Conservation (phyloP, 2,113 vertebrate genomes). For the Sebastes schlegelii region DNA sequence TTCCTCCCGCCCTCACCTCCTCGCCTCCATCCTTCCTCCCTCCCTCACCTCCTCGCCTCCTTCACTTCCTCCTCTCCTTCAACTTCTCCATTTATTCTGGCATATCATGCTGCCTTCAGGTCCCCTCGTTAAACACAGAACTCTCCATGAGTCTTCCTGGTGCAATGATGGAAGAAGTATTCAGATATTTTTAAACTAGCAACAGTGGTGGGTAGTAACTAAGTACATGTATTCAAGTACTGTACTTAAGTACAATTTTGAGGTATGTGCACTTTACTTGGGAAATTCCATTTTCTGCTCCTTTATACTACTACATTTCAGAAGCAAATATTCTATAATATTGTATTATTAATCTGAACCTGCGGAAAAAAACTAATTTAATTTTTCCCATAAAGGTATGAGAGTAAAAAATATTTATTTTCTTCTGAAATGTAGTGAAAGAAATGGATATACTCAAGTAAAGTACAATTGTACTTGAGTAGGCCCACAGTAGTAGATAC, state of each 20-base stretch:
- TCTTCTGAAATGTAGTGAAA: background rate
- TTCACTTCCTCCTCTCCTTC: too few relatives aligned
- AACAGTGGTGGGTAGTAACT: background rate
- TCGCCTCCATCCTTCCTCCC: too few relatives aligned
- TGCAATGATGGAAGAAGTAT: background rate
- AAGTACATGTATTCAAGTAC: background rate
- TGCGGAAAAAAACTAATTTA: background rate
- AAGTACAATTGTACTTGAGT: background rate
- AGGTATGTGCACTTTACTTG: background rate
- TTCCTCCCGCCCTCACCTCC: too few relatives aligned
- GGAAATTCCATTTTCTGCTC: background rate
- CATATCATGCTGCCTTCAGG: background rate
- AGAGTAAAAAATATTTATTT: background rate
- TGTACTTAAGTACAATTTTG: background rate
- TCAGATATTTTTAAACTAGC: background rate
- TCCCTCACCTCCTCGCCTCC: too few relatives aligned
- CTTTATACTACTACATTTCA: background rate
- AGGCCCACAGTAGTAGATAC: background rate
- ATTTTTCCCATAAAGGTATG: background rate
- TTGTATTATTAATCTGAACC: background rate
- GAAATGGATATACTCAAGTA: background rate
- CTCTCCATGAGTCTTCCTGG: background rate
- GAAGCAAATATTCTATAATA: background rate
- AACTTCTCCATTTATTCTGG: too few relatives aligned
- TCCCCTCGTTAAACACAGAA: background rate